Evolutionary conservation across 2,113 vertebrate genomes (phyloP), one percentile per base, ranked within the genome.

Genomic region (Hemibagrus wyckioides): DNA sequence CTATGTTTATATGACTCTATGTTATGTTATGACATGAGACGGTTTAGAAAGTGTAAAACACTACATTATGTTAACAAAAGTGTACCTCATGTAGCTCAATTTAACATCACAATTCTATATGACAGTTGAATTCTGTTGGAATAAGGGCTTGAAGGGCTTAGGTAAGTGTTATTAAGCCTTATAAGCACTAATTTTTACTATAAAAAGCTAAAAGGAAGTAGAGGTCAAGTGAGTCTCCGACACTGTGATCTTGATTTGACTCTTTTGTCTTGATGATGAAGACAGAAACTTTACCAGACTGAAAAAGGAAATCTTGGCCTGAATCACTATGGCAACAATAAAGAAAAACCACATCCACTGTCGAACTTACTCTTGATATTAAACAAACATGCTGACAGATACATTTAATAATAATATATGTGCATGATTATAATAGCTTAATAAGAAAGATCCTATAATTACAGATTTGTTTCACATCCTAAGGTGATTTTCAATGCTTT

Each of bases 131-230:
- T 48, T 48, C 14, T 65, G 17, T 36, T 25, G 21, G 33, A 69
- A 19, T 69, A 73, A 41, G 23, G 23, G 10, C 23, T 17, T 52
- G 6, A 50, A 50, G 7, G 44, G 28, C 17, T 69, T 69, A 39
- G 5, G 39, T 73, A 73, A 13, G 17, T 19, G 17, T 56, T 56
- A 19, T 56, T 4, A 48, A 48, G 44, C 44, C 44, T 48, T 48
- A 48, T 48, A 8, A 48, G 44, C 44, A 48, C 44, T 48, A 69
- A 36, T 1, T 30, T 5, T 65, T 33, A 33, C 13, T 33, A 15
- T 39, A 39, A 69, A 36, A 71, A 44, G n/a, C n/a, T n/a, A n/a
- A n/a, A 77, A 76, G 41, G 73, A 76, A 76, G 71, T 25, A 41
- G 39, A 75, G 10, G 23, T 21, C 71, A 19, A 44, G 39, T 25